Percentiles rank a stretch among this genome's conserved stretches.
These are phyloP conservation scores for Popillia japonica DNA, from an alignment of 1,140 invertebrate genomes.

Conservation along the genomic window DNA sequence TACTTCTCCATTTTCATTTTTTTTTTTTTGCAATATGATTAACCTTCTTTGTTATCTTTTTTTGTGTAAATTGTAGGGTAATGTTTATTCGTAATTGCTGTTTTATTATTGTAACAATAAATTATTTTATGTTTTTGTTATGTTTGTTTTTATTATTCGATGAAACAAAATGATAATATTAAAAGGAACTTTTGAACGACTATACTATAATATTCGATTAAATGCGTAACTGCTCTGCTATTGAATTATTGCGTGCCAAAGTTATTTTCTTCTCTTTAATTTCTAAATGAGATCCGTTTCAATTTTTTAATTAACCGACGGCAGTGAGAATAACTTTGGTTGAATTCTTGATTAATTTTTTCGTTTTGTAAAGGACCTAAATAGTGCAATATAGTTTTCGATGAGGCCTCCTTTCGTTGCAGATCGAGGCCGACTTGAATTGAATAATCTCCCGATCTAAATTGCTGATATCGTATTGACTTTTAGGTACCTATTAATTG, in stretches of 20 bases:
- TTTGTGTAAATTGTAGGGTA: slow-evolving; percentile 38
- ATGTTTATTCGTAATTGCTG: slow-evolving; percentile 35
- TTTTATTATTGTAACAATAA: slow-evolving; percentile 39
- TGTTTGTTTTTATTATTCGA: slow-evolving; percentile 38
- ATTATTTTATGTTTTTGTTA: slow-evolving; percentile 40
- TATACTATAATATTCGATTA: background rate
- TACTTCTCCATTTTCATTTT: slow-evolving; percentile 36
- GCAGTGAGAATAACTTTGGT: slow-evolving; percentile 30
- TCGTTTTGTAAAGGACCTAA: slow-evolving; percentile 43
- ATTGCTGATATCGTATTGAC: slow-evolving; percentile 37
- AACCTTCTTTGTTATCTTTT: slow-evolving; percentile 36
- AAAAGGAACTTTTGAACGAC: slow-evolving; percentile 13
- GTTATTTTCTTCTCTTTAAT: slow-evolving; percentile 38
- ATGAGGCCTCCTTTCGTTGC: slow-evolving; percentile 31
- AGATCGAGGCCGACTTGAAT: slow-evolving; percentile 5
- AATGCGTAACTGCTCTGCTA: slow-evolving; percentile 13
- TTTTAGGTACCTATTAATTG: slow-evolving; percentile 41
- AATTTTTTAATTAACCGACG: background rate
- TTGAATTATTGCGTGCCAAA: slow-evolving; percentile 42
- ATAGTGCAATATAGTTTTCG: slow-evolving; percentile 42
- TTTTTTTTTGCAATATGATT: slow-evolving; percentile 30
- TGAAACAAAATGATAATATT: too few species aligned
- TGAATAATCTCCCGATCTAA: background rate
- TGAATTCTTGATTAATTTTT: background rate
- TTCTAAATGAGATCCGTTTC: background rate